Evolutionary conservation across 2,113 vertebrate genomes (phyloP).

Genomic region (Crotalus viridis): DNA sequence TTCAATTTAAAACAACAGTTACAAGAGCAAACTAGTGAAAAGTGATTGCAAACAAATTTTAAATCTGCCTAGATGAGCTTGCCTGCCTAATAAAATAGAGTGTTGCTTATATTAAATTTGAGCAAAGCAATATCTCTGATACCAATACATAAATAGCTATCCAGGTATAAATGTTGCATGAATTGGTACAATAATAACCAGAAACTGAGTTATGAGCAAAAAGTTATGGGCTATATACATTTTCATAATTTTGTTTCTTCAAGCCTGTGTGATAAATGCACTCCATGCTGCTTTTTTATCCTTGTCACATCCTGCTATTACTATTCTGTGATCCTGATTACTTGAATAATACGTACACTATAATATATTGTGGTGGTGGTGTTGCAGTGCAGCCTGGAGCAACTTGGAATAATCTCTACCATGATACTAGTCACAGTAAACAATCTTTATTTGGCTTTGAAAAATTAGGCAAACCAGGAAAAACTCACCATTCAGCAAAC

Average conservation of each 20-base stretch:
- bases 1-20: not conserved
- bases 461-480: not conserved
- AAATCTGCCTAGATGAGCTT: not conserved
- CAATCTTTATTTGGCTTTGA: not conserved
- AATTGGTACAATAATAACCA: not conserved
- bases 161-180: not conserved
- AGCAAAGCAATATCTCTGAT: not conserved
- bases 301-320: not conserved
- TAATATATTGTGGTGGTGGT: not conserved
- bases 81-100: not conserved
- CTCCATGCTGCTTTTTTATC: not conserved
- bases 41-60: not conserved
- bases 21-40: not conserved
- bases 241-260: not conserved
- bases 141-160: not conserved
- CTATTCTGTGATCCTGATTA: not conserved
- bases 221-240: too few relatives aligned
- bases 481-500: not conserved
- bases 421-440: not conserved
- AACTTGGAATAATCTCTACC: not conserved
- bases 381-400: not conserved
- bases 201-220: not conserved
- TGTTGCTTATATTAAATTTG: not conserved
- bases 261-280: not conserved
- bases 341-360: not conserved